Conservation (phyloP, 2,113 vertebrate species). For the Octodon degus region DNA sequence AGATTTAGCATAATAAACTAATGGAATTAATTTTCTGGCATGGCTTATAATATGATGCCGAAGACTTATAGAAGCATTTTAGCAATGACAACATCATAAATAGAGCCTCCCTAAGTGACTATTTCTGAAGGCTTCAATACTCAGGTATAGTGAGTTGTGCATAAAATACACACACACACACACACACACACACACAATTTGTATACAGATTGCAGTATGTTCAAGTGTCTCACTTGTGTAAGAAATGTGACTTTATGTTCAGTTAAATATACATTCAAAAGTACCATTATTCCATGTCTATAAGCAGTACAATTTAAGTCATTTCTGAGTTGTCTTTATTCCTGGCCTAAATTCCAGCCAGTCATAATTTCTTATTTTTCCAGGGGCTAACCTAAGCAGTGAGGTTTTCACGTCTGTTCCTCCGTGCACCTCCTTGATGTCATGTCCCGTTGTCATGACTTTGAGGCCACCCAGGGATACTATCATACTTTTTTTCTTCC, state of each 20-base stretch:
- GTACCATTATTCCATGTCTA: background rate
- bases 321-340: conserved; percentile 3
- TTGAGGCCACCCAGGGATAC: background rate
- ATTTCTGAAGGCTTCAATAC: background rate
- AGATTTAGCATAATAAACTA: conserved; percentile 3
- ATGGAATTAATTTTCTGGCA: conserved; percentile 12
- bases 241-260: conserved; percentile 1
- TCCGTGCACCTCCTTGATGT: rapidly evolving
- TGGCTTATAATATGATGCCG: conserved; percentile 26
- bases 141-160: conserved; percentile 5
- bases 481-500: background rate
- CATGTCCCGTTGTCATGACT: no score
- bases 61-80: conserved; percentile 35
- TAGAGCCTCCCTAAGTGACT: background rate
- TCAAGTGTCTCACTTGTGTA: background rate
- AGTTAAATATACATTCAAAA: background rate
- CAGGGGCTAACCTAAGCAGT: background rate
- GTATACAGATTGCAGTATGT: background rate
- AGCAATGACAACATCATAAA: conserved; percentile 31
- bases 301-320: background rate
- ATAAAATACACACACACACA: background rate
- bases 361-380: background rate
- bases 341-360: background rate
- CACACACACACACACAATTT: background rate
- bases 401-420: background rate